phyloP scores from a whole-genome alignment of 1,140 invertebrate species.

The Cydia splendana region DNA sequence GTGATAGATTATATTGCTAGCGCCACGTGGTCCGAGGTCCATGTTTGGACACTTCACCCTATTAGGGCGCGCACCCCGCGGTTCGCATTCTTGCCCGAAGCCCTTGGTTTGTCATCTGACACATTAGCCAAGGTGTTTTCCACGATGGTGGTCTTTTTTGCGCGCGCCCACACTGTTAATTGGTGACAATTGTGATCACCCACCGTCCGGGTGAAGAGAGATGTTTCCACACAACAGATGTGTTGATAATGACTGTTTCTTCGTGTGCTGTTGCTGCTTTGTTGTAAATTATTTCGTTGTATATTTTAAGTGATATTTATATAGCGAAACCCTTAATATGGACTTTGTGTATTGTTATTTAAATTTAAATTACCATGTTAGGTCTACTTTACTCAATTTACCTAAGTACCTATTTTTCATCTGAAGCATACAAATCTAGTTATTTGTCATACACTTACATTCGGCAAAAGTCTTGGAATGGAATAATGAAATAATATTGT shows the following conservation, averaged over 20 bases:
- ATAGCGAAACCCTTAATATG: neutral
- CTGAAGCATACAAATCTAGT: too few species aligned
- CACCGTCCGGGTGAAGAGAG: conserved; percentile 65
- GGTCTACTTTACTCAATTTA: too few species aligned
- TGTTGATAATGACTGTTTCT: conserved; percentile 43
- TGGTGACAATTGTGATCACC: conserved; percentile 76
- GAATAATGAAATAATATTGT: too few species aligned
- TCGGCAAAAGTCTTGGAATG: too few species aligned
- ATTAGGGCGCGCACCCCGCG: conserved; percentile 61
- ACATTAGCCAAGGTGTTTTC: conserved; percentile 76
- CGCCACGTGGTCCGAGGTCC: conserved; percentile 53
- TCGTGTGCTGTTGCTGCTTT: neutral
- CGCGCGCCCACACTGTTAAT: conserved; percentile 61
- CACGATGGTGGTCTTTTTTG: conserved; percentile 71
- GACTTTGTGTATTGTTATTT: too few species aligned
- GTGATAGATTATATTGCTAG: neutral
- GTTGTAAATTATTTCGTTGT: neutral
- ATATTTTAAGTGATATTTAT: neutral
- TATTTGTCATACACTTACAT: too few species aligned
- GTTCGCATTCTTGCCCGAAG: conserved; percentile 56
- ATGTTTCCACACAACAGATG: conserved; percentile 70
- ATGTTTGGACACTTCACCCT: conserved; percentile 64
- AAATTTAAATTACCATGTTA: too few species aligned
- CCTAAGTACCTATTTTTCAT: too few species aligned
- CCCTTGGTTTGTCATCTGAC: conserved; percentile 65